phyloP scores from a whole-genome alignment of 2,888 invertebrate genomes.

The Gymnosoma rotundatum region DNA sequence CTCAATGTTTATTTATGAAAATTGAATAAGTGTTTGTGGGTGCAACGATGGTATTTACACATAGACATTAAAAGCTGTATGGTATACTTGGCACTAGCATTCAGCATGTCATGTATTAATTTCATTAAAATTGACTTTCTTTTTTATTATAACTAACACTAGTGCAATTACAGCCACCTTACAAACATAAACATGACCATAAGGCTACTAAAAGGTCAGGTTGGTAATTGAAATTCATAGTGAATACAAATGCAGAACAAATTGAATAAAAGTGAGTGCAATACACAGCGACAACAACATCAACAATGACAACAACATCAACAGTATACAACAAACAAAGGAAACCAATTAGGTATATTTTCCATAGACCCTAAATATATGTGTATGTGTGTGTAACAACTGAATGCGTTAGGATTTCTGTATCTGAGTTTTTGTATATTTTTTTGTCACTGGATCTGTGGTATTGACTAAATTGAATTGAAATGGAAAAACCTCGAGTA shows the following conservation, averaged over 20 bases:
- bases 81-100: slow-evolving; percentile 18
- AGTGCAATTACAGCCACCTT: background rate
- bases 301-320: background rate
- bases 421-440: background rate
- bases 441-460: slow-evolving; percentile 34
- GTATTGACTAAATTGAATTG: slow-evolving; percentile 65
- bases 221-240: slow-evolving; percentile 51
- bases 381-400: background rate
- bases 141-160: slow-evolving; percentile 8
- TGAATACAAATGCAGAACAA: slow-evolving; percentile 39
- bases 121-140: slow-evolving; percentile 64
- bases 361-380: too few species aligned
- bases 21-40: slow-evolving; percentile 17
- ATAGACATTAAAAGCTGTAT: slow-evolving; percentile 16
- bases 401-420: slow-evolving; percentile 6
- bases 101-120: slow-evolving; percentile 66
- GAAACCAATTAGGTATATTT: slow-evolving; percentile 35
- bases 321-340: slow-evolving; percentile 14
- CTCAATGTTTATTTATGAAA: background rate
- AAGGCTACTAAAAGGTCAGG: background rate
- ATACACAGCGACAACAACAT: background rate
- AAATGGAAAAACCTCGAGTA: slow-evolving; percentile 41
- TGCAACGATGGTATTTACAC: background rate
- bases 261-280: slow-evolving; percentile 48
- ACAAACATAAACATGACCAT: background rate